Evolutionary conservation across 2,113 vertebrate genomes (phyloP), one percentile per base, ranked within the genome.

Genomic region (Panurus biarmicus): DNA sequence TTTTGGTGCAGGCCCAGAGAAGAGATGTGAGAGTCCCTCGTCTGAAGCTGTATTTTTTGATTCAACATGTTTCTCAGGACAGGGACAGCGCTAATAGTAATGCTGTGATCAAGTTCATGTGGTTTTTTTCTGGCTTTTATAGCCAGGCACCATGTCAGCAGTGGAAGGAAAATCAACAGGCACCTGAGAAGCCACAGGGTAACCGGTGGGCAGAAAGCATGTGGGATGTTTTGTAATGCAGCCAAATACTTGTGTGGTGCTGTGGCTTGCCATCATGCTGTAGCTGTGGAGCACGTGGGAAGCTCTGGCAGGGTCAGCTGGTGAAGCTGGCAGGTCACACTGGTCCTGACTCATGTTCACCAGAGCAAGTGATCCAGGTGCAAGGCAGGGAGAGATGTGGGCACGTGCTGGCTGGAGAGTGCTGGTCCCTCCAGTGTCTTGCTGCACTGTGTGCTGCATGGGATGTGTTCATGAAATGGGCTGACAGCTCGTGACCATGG

Each of bases 391-490:
- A 72, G 61, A 67, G 61, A 44, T 10, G 10, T 0, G 5, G 56
- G 60, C 74, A 53, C 0, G 0, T 20, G 36, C 40, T 77, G 58
- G 44, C 36, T 5, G 4, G 18, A 66, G 25, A 4, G 40, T 44
- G 70, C 53, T 72, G 53, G 16, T 78, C 22, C 58, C 50, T 50
- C 16, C 44, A 51, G 61, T 66, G 61, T 36, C 0, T 2, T 58
- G 35, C 71, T 75, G n/a, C 31, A 4, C 71, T 26, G 38, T n/a
- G 10, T n/a, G 56, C 76, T 51, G 26, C n/a, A 2, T 6, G 42
- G 10, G 6, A 1, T 11, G 35, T 11, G 14, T 23, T 50, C 14
- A 4, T 76, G 53, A n/a, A n/a, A 38, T 0, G 1, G 48, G 11
- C n/a, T 26, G 6, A 5, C 7, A 38, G 45, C 74, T 69, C 60